Base-by-base conservation (phyloP, 1,140 invertebrate genomes). In the Lineus longissimus region DNA sequence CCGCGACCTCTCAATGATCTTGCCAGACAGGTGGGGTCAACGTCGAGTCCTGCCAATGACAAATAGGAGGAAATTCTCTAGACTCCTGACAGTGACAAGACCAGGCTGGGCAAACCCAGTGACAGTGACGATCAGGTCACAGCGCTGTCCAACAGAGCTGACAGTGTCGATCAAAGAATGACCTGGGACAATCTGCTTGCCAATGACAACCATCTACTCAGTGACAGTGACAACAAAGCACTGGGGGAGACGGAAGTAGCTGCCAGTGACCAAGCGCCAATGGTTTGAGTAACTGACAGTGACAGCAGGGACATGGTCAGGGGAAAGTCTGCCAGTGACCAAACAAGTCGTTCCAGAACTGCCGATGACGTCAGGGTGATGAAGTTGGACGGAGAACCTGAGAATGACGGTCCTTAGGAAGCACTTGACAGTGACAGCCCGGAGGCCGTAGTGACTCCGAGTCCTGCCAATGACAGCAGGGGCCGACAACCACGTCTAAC, bases 391-490 rank as follows among this genome's bases (percentile, higher is more conserved):
- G 9, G n/a, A 19, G 25, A 27, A 51, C 6, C 47, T 65, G 66
- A 61, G 60, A 62, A 33, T 62, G 51, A 55, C 55, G 61, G 17
- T 31, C 41, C 11, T 29, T 19, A 17, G 59, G 25, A 13, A 11
- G 23, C 36, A 60, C 56, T 23, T 47, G 40, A 29, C 47, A 59
- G n/a, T 64, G 68, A 59, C 57, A 56, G 22, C 67, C 65, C 60
- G 59, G 62, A 31, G 41, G 36, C 41, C 31, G 23, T 17, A 33
- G 33, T 31, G 36, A 23, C 1, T 22, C 22, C 19, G 17, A 27
- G 23, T 40, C 55, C 64, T 68, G 67, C 66, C 64, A 68, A 19
- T 67, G 69, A 62, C 61, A 64, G 17, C 60, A 63, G 30, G 45
- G 19, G 51, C 47, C 17, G 51, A 51, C 23, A 23, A 63, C 57